Evolutionary conservation across 2,888 invertebrate genomes (phyloP).

Genomic region (Scaptomyza tumidula): DNA sequence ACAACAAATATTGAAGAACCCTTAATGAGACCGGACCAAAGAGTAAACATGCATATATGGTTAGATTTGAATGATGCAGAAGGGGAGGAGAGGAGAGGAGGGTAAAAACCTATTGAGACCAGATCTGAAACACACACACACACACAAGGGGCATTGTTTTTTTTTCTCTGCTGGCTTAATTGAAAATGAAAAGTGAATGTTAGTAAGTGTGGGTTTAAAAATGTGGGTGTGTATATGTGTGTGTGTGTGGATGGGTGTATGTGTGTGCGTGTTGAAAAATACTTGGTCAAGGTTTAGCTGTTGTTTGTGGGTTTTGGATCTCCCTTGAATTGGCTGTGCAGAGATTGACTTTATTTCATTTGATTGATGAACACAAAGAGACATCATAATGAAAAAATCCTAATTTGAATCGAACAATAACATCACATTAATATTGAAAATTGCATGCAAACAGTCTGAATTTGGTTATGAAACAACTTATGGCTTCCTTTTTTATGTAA

Average conservation of each 20-base stretch:
- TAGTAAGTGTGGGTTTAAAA: slow-evolving; percentile 1
- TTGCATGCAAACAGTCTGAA: neutral
- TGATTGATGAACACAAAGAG: slow-evolving; percentile 15
- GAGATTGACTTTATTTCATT: slow-evolving; percentile 25
- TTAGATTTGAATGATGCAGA: neutral
- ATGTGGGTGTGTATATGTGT: slow-evolving; percentile 10
- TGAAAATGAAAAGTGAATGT: slow-evolving; percentile 70
- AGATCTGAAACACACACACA: slow-evolving; percentile 22
- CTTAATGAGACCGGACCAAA: slow-evolving; percentile 55
- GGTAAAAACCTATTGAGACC: slow-evolving; percentile 18
- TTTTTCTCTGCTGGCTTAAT: slow-evolving; percentile 65
- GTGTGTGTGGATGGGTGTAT: slow-evolving; percentile 13
- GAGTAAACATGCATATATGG: slow-evolving; percentile 23
- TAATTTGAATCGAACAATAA: neutral
- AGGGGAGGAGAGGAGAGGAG: slow-evolving; percentile 15
- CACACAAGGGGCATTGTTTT: slow-evolving; percentile 45
- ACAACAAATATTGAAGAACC: slow-evolving; percentile 56
- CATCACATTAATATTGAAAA: neutral
- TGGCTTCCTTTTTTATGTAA: neutral
- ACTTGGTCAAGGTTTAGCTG: slow-evolving; percentile 20
- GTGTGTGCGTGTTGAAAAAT: slow-evolving; percentile 16
- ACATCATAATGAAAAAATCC: too few relatives aligned
- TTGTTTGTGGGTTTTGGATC: slow-evolving; percentile 17
- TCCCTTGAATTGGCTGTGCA: slow-evolving; percentile 20
- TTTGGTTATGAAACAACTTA: neutral